Percentiles rank a stretch among this genome's conserved stretches.
Evolutionary conservation across 2,797 vertebrate species (phyloP).

Genomic region (Furcifer pardalis): DNA sequence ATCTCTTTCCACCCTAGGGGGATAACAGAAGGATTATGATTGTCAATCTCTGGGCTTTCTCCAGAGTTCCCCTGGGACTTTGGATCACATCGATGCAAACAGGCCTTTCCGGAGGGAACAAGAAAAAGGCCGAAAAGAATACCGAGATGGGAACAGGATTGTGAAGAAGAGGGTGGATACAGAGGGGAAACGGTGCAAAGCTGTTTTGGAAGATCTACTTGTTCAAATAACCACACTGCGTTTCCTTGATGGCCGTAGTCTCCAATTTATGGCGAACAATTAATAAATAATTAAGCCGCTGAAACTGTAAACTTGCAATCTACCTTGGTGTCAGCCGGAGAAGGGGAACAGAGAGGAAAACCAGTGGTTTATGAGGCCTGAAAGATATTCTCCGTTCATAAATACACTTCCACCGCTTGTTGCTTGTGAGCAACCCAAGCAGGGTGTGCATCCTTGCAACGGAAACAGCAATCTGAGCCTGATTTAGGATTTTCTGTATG

Average conservation of each 20-base stretch:
- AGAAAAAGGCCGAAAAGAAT: background rate
- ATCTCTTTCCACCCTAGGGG: conserved; percentile 24
- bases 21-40: conserved; percentile 50
- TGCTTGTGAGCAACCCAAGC: background rate
- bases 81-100: conserved; percentile 1
- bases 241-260: background rate
- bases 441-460: background rate
- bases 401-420: background rate
- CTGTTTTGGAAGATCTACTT: background rate
- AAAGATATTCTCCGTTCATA: background rate
- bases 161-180: background rate
- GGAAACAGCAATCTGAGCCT: too few species aligned
- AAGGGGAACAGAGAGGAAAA: background rate
- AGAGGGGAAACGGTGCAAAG: background rate
- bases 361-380: background rate
- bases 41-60: conserved; percentile 43
- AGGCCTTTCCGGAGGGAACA: background rate
- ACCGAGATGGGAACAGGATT: background rate
- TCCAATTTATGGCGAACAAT: conserved; percentile 22
- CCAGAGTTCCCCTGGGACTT: conserved; percentile 24
- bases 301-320: conserved; percentile 17
- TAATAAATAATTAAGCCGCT: conserved; percentile 17
- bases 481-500: background rate
- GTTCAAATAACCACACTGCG: conserved; percentile 1
- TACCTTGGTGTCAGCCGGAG: background rate